phyloP scores from a whole-genome alignment of 2,113 vertebrate species.

The Lichenostomus cassidix region DNA sequence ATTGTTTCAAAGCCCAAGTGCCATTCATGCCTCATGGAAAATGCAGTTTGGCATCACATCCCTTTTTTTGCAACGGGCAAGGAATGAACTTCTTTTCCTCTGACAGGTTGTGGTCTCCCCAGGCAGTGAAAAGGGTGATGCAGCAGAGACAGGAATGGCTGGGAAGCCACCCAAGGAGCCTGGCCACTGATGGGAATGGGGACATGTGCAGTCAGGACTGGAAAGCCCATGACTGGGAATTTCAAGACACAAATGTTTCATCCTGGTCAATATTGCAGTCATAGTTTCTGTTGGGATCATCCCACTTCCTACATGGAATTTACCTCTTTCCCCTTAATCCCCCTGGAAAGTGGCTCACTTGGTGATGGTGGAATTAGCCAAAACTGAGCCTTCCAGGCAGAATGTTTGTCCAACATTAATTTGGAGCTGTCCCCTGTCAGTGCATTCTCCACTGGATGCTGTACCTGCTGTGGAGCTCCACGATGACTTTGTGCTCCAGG shows the following conservation, averaged over 20 bases:
- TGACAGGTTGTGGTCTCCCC: background rate
- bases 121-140: background rate
- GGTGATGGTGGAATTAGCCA: background rate
- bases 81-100: background rate
- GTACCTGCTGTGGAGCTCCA: background rate
- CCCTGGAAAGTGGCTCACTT: background rate
- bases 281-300: background rate
- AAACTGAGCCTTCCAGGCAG: background rate
- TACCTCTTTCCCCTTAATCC: background rate
- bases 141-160: background rate
- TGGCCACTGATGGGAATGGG: background rate
- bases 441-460: rapidly evolving
- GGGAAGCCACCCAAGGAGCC: background rate
- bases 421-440: background rate
- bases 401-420: background rate
- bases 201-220: background rate
- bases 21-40: background rate
- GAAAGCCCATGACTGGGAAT: background rate
- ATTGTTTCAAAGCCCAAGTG: background rate
- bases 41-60: background rate
- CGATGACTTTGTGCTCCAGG: background rate
- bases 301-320: background rate
- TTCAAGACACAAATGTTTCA: background rate
- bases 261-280: background rate
- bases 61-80: background rate